Base-by-base conservation (phyloP, 2,113 vertebrate genomes). In the Seriola aureovittata region DNA sequence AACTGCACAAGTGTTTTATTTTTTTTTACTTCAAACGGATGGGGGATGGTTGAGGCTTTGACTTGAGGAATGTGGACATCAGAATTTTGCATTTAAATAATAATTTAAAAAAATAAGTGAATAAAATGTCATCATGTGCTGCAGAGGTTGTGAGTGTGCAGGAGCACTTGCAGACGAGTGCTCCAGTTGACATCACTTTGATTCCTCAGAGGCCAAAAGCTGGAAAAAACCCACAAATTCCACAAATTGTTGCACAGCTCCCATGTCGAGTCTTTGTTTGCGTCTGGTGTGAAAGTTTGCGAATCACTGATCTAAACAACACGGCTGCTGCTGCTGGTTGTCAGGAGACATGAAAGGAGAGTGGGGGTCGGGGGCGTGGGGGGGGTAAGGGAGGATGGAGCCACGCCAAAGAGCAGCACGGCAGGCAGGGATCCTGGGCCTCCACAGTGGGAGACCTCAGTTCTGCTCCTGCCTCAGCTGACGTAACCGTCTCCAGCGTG, bases 251-350 rank as follows among this genome's bases (percentile, higher is more conserved):
- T 80, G 79, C 74, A 4, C 32, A 14, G 62, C 84, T 62, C 60
- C 69, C 79, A 71, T 25, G 72, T 74, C 38, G 80, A 78, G 81
- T 48, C 63, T 78, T 85, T 73, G 64, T 75, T 52, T 70, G 57
- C 23, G 55, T 81, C n/a, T 64, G 80, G 54, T 81, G 55, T 78
- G 80, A 80, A 81, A 46, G 79, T 78, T 83, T 88, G 63, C 17
- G 8, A 74, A n/a, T 34, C 59, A 1, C 75, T 88, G 70, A 76
- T 82, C 75, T 23, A 67, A 87, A 78, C 81, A 75, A n/a, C 46
- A 0, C 40, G 59, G 46, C 80, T 77, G 25, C 79, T 62, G 44
- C 79, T 78, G 59, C 76, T 68, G 81, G 82, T 71, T 75, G 81
- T 85, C 87, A 75, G 66, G 62, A 75, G 78, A 90, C 75, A 80